Conservation (phyloP, 2,888 invertebrate species). For the Atethmia centrago region DNA sequence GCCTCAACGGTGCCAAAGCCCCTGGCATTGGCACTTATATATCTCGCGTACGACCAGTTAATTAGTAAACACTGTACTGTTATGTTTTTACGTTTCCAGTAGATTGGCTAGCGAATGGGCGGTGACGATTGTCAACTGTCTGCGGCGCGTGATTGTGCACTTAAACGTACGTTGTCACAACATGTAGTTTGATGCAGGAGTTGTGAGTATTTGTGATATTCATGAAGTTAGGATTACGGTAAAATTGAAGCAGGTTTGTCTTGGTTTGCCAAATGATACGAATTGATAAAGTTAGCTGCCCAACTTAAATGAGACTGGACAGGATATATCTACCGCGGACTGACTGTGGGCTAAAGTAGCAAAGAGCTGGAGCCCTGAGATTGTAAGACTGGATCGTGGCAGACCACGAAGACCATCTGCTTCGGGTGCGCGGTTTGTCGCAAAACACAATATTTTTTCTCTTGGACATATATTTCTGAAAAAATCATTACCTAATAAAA, state of each 20-base stretch:
- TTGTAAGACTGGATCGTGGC: neutral
- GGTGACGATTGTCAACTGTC: conserved; percentile 40
- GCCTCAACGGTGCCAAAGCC: conserved; percentile 49
- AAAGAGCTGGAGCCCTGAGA: neutral
- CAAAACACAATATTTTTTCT: neutral
- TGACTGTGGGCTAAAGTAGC: neutral
- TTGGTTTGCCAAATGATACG: neutral
- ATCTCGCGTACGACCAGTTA: conserved; percentile 41
- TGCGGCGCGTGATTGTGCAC: conserved; percentile 18
- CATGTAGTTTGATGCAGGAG: neutral
- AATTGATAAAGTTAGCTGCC: neutral
- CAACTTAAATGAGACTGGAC: neutral
- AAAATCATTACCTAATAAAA: neutral
- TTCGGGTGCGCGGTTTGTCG: neutral
- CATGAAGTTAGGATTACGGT: neutral
- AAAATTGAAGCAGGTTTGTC: neutral
- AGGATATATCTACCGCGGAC: neutral
- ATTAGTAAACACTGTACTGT: conserved; percentile 42
- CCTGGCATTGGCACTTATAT: conserved; percentile 55
- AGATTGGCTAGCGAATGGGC: conserved; percentile 34
- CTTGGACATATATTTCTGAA: neutral
- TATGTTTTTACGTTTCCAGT: conserved; percentile 43
- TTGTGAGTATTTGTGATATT: neutral
- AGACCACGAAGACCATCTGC: neutral
- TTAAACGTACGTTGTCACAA: conserved; percentile 30